Percentiles rank a stretch among this genome's conserved stretches.
Evolutionary conservation across 1,140 invertebrate species (phyloP).

Genomic region (Zaprionus kolodkinae): DNA sequence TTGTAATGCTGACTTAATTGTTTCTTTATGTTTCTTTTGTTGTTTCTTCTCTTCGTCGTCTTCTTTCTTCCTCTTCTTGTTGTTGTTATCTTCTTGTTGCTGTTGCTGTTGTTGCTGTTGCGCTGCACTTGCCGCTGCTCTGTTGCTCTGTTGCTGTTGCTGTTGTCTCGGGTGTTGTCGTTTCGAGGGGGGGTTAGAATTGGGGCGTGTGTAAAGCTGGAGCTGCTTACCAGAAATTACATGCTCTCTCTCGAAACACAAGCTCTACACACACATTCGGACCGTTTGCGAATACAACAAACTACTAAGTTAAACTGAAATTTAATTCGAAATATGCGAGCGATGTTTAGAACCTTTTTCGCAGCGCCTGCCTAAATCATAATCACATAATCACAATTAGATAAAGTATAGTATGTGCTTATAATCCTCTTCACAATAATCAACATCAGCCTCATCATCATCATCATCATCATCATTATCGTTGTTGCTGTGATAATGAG

Average conservation of each 20-base stretch:
- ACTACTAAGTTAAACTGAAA: conserved; percentile 36
- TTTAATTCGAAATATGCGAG: not conserved
- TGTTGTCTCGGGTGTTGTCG: not conserved
- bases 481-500: not conserved
- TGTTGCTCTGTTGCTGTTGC: conserved; percentile 14
- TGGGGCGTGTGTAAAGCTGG: not conserved
- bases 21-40: not conserved
- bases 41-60: no score
- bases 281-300: conserved; percentile 32
- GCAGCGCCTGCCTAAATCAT: conserved; percentile 47
- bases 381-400: not conserved
- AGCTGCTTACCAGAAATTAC: conserved; percentile 47
- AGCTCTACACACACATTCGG: conserved; percentile 41
- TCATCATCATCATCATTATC: not conserved
- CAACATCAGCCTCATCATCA: not conserved
- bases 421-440: not conserved
- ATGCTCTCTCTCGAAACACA: conserved; percentile 44
- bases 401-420: not conserved
- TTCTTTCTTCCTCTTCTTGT: conserved; percentile 3
- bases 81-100: conserved; percentile 13
- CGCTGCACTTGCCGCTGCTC: conserved; percentile 3
- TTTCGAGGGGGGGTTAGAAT: not conserved
- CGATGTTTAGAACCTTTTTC: conserved; percentile 38
- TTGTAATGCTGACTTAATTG: not conserved
- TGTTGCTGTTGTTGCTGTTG: not conserved